Evolutionary conservation across 2,888 invertebrate species (phyloP).

Genomic region (Vandiemenella viatica): DNA sequence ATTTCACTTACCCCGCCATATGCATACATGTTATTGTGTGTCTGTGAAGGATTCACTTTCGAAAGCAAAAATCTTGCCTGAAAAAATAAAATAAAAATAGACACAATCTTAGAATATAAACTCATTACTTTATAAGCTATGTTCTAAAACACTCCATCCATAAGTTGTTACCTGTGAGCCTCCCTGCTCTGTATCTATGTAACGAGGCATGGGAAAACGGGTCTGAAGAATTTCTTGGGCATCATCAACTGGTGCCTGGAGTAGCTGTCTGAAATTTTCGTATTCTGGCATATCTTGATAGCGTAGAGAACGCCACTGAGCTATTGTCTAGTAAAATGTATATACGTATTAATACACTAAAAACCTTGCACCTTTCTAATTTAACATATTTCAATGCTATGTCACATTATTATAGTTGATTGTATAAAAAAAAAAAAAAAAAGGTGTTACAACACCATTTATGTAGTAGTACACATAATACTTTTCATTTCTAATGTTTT

Average conservation of each 20-base stretch:
- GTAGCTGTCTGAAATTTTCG: constrained; percentile 88
- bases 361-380: too few relatives aligned
- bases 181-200: constrained; percentile 98
- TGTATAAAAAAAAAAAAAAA: constrained; percentile 18
- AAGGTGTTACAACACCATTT: constrained; percentile 1
- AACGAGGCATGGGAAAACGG: constrained; percentile 95
- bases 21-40: constrained; percentile 97
- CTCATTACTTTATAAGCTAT: too few relatives aligned
- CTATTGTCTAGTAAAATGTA: constrained; percentile 60
- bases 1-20: constrained; percentile 69
- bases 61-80: constrained; percentile 91
- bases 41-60: constrained; percentile 99
- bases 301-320: constrained; percentile 87
- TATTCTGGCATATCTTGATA: constrained; percentile 97
- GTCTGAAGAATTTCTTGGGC: constrained; percentile 92
- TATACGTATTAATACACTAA: background rate
- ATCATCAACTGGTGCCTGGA: constrained; percentile 92
- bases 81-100: constrained; percentile 22
- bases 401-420: too few relatives aligned
- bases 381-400: too few relatives aligned
- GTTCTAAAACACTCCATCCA: background rate
- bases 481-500: too few relatives aligned
- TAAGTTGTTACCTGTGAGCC: constrained; percentile 61
- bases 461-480: too few relatives aligned
- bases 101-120: background rate